A percentile compares a stretch with the other conserved stretches of the same genome.
Evolutionary conservation across 2,888 invertebrate species (phyloP).

Genomic region (Graphium colonna): DNA sequence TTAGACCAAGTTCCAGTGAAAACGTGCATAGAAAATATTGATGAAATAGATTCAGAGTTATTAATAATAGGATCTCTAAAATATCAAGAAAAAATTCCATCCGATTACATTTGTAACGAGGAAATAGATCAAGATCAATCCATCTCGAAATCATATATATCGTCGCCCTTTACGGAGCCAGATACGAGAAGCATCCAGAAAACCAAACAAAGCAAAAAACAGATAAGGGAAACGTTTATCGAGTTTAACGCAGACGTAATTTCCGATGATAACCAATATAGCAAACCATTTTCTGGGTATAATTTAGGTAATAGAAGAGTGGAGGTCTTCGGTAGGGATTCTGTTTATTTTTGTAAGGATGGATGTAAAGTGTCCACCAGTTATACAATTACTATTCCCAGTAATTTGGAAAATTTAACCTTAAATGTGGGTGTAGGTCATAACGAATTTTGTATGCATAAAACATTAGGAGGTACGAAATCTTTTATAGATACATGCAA

Average conservation of each 20-base stretch:
- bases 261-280: conserved; percentile 1
- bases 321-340: conserved; percentile 67
- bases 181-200: conserved; percentile 41
- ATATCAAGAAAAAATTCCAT: conserved; percentile 44
- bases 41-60: conserved; percentile 48
- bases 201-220: conserved; percentile 22
- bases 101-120: conserved; percentile 32
- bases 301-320: conserved; percentile 64
- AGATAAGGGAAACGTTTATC: conserved; percentile 27
- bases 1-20: conserved; percentile 11
- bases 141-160: conserved; percentile 35
- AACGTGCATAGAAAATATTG: conserved; percentile 31
- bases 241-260: conserved; percentile 28
- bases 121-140: conserved; percentile 30
- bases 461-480: conserved; percentile 47
- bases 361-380: conserved; percentile 52
- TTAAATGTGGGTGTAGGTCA: conserved; percentile 54
- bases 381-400: conserved; percentile 61
- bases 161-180: conserved; percentile 36
- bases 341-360: conserved; percentile 60
- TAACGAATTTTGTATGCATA: conserved; percentile 66
- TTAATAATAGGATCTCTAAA: conserved; percentile 69
- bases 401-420: conserved; percentile 56
- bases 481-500: conserved; percentile 38
- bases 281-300: conserved; percentile 51